Evolutionary conservation across 2,113 vertebrate species (phyloP), one percentile per base, ranked within the genome.

Genomic region (Machaerirhynchus nigripectus): DNA sequence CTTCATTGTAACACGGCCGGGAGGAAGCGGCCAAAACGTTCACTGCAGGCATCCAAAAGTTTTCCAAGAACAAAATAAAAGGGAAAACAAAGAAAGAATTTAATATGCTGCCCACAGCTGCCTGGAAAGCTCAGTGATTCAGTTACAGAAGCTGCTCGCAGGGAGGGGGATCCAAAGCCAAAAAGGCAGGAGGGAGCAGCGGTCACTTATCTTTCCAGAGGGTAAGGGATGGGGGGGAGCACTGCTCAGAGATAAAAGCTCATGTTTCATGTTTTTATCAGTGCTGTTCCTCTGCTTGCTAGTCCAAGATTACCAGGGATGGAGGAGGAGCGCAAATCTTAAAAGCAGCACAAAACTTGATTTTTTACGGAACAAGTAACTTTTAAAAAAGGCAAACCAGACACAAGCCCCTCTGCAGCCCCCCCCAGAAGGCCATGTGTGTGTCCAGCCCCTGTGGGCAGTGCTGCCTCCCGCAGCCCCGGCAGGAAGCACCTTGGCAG

Each of bases 401-500:
- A 19, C 75, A 68, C 68, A 77, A 85, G 87, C 37, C 21, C 30
- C 82, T 93, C 65, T 33, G 55, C 93, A 93, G 87, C 26, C 15
- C 60, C 68, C 89, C 68, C 46, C 33, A 40, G 91, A 75, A 35
- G 1, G 1, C 64, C 2, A n/a, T n/a, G 20, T 19, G 20, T 22
- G 68, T 81, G 95, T 83, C 56, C 83, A 96, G 80, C 86, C 53
- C 79, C 7, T 21, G 50, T 20, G 37, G 83, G 65, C 92, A 97
- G 84, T 6, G 3, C 73, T 89, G 70, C 71, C 74, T 96, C 82
- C 68, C 7, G 50, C 92, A 78, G 82, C 37, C 39, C 37, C 6
- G 0, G 84, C 96, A 98, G 97, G 97, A 97, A 97, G 96, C 82
- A 93, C 84, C 92, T 92, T 96, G 96, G 96, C 98, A 97, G 73